Conservation (phyloP, 2,797 vertebrate genomes). For the Acanthornis magna region DNA sequence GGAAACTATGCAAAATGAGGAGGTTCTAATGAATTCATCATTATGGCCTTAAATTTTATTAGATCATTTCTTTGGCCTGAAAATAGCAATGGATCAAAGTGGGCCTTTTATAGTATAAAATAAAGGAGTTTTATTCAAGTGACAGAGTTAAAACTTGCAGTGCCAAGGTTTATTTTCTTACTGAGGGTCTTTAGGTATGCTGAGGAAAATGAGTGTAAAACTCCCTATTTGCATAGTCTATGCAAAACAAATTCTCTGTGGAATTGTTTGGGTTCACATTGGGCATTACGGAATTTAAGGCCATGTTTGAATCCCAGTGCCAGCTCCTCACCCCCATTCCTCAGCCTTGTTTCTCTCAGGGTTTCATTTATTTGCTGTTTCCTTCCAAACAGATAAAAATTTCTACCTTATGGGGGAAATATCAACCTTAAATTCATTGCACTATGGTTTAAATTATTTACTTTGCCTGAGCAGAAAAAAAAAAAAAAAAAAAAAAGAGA, state of each 20-base stretch:
- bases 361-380: background rate
- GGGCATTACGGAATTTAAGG: background rate
- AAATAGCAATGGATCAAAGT: constrained; percentile 11
- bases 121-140: background rate
- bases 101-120: constrained; percentile 7
- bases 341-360: background rate
- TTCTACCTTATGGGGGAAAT: background rate
- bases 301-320: background rate
- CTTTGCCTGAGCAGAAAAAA: background rate
- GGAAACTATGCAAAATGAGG: constrained; percentile 3
- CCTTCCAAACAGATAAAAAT: background rate
- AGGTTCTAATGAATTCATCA: constrained; percentile 24
- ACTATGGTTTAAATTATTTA: background rate
- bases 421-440: background rate
- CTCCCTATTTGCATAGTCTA: background rate
- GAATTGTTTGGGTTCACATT: background rate
- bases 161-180: background rate
- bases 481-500: background rate
- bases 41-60: constrained; percentile 21
- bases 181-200: background rate
- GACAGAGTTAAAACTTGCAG: background rate
- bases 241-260: background rate
- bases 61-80: constrained; percentile 28
- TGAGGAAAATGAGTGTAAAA: background rate
- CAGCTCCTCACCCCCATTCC: background rate